Evolutionary conservation across 2,888 invertebrate species (phyloP).

Genomic region (Copidosoma aretas): DNA sequence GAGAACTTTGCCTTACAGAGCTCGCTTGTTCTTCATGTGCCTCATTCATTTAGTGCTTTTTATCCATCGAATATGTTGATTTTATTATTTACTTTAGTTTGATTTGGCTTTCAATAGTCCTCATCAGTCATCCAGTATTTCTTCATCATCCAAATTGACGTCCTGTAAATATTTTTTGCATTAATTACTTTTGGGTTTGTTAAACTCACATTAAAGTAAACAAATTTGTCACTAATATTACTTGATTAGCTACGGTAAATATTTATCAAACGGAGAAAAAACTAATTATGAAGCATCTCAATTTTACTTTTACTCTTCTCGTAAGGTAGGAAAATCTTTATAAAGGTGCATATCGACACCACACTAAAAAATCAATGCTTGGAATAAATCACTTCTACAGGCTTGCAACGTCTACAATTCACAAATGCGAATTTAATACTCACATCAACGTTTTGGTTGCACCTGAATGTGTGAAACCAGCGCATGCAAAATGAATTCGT

Average conservation of each 20-base stretch:
- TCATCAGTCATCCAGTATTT: constrained; percentile 69
- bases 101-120: constrained; percentile 22
- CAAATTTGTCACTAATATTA: constrained; percentile 8
- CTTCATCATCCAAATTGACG: constrained; percentile 77
- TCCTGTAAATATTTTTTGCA: constrained; percentile 64
- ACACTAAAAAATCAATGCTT: no score
- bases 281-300: neutral
- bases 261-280: no score
- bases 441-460: constrained; percentile 43
- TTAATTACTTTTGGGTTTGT: no score
- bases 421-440: constrained; percentile 29
- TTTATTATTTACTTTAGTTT: constrained; percentile 1
- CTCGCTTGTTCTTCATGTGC: constrained; percentile 15
- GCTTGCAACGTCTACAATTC: no score
- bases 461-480: constrained; percentile 41
- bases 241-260: no score
- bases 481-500: constrained; percentile 44
- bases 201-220: neutral
- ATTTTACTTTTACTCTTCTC: neutral
- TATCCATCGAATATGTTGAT: neutral
- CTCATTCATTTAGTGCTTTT: neutral
- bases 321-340: no score
- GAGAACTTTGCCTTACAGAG: constrained; percentile 14
- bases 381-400: no score
- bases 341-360: no score